Base-by-base conservation (phyloP, 2,113 vertebrate species). In the Vulpes ferrilata region DNA sequence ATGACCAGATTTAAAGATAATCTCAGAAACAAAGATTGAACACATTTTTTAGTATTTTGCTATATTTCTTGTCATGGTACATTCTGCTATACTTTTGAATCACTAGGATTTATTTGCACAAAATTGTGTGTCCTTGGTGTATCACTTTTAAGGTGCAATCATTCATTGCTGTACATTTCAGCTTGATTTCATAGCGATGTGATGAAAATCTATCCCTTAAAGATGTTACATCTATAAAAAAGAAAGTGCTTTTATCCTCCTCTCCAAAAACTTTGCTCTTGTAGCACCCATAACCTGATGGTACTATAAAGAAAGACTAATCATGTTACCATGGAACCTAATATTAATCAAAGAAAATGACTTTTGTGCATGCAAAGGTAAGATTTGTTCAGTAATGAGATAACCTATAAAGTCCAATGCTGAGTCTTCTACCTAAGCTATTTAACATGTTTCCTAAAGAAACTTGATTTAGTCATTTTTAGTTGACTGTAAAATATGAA, bases 21-120 rank as follows among this genome's bases (percentile, higher is more conserved):
- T 55, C 94, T 97, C 11, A 94, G 92, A 98, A 98, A 97, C 98
- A 69, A 98, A 98, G 95, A 98, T 96, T 97, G 94, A 98, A 96
- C 88, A 93, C 83, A 81, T 88, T 88, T 69, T 23, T 55, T 95
- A 86, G 93, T 55, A n/a, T 3, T 76, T 43, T 60, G 32, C 35
- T 93, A 5, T 96, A 86, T 90, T 84, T 85, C 53, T 97, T 98
- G 98, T 97, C 93, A 95, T 88, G 92, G 93, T 97, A 98, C 80
- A 64, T 98, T 98, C 93, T 59, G 82, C 92, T 98, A 85, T 64
- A 74, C 65, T 86, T 98, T 97, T 97, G 30, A 97, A 96, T 92
- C 93, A 96, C 48, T 19, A 53, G 65, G 35, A 97, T 97, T 43
- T 98, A 96, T 97, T 97, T 97, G 93, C 91, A 83, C 25, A 98